Base-by-base conservation (phyloP, 2,113 vertebrate species). In the Fregata magnificens region DNA sequence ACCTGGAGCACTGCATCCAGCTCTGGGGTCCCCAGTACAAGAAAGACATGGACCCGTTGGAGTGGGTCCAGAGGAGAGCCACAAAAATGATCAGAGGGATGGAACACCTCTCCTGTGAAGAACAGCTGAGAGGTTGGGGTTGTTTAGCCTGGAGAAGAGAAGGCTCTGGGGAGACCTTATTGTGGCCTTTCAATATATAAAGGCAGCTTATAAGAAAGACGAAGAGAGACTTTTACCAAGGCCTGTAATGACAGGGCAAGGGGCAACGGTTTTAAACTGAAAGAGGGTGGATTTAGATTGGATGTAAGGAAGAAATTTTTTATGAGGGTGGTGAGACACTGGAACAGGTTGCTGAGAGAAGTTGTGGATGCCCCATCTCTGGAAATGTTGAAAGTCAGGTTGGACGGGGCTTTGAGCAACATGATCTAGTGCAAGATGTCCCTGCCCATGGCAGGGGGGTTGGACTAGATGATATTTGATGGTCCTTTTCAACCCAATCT, bases 1-100 rank as follows among this genome's bases (percentile, higher is more conserved):
- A 15, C 12, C 61, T 62, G 36, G 2, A 67, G 4, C n/a, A 5
- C 52, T 76, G 28, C 1, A 0, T 66, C 22, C 59, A 22, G 34
- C 3, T 74, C 50, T 56, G 50, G 11, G 2, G 29, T 5, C 17
- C 18, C 4, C 50, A 49, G 28, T 3, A 47, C 14, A 38, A 7
- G 21, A 65, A 21, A 2, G 38, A 67, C 19, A 19, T 24, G 31
- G 71, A 66, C 6, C 17, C 66, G 40, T 42, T 66, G 4, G 6
- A 80, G 12, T 0, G 4, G 12, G 17, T 62, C 26, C 22, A 72
- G 40, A 72, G 34, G 53, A 76, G 8, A 22, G 13, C 24, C 26
- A 9, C 15, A 7, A 62, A 76, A 28, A 25, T 47, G 9, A 2
- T 47, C 16, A 15, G 5, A 32, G 26, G 16, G 2, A 3, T 81